Percentiles rank a stretch among this genome's conserved stretches.
Conservation (phyloP, 2,888 invertebrate species). For the Steinernema hermaphroditum region DNA sequence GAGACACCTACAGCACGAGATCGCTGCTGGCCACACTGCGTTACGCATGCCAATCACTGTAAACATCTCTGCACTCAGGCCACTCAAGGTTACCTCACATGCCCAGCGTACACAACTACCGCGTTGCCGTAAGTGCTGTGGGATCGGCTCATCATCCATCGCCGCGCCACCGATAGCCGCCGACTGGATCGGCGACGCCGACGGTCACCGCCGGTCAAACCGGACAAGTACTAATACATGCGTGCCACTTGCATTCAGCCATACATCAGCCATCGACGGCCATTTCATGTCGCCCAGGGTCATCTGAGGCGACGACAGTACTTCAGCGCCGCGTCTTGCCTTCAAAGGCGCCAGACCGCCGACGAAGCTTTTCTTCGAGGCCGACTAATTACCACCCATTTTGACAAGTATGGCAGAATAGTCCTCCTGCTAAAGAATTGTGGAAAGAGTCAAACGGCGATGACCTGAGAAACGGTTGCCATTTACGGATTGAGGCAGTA, state of each 20-base stretch:
- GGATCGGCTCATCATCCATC: conserved; percentile 4
- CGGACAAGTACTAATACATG: conserved; percentile 27
- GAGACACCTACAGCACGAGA: not conserved
- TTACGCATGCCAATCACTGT: conserved; percentile 29
- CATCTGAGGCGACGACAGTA: conserved; percentile 20
- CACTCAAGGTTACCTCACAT: conserved; percentile 29
- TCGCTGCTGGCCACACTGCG: conserved; percentile 20
- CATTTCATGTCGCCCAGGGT: conserved; percentile 30
- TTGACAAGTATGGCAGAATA: conserved; percentile 11
- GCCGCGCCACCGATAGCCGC: conserved; percentile 22
- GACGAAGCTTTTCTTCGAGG: conserved; percentile 17
- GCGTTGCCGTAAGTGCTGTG: not conserved
- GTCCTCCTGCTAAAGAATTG: not conserved
- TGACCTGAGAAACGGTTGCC: too few relatives aligned
- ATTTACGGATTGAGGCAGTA: too few relatives aligned
- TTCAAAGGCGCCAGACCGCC: conserved; percentile 21
- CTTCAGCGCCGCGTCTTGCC: conserved; percentile 8
- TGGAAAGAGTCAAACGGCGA: not conserved
- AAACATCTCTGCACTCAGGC: conserved; percentile 25
- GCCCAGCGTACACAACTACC: not conserved
- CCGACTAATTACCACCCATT: conserved; percentile 27
- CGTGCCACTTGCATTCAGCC: conserved; percentile 25
- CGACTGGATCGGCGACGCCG: conserved; percentile 15
- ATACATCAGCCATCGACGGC: conserved; percentile 24
- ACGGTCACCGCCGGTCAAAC: conserved; percentile 22